Base-by-base conservation (phyloP, 2,113 vertebrate species). In the Dromiciops gliroides region DNA sequence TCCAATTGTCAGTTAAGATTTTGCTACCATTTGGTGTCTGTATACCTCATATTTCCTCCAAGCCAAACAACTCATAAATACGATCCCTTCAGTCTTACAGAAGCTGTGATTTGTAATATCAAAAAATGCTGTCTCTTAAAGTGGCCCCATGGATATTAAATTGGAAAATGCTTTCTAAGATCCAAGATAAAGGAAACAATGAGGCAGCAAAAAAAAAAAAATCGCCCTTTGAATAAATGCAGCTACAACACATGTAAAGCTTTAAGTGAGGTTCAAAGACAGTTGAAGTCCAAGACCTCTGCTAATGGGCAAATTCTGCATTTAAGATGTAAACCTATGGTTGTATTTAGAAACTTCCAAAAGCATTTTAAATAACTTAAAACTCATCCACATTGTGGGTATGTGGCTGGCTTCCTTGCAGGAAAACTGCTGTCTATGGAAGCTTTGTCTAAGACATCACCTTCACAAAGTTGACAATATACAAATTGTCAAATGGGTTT, bases 401-500 rank as follows among this genome's bases (percentile, higher is more conserved):
- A 92, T 90, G 92, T 91, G 51, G 49, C 89, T 67, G 92, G 92
- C 94, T 95, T 94, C 31, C 92, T 9, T 10, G 56, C 50, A 31
- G 92, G 93, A 92, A 95, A 94, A 31, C 31, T 88, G 93, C 90
- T 28, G 9, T 50, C 90, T 28, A 11, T 50, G 37, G 60, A 24
- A 97, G 92, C 89, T 96, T 92, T 93, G 91, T 23, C 89, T 67
- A 48, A 96, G 93, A 90, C 52, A 92, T 0, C 89, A 48, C 14
- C 26, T 92, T 48, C 95, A 94, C 49, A 96, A 93, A 90, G 50
- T 60, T 88, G 90, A 51, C n/a, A 56, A 93, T 60, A 95, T 53
- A 89, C 89, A 83, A 90, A 31, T 95, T 92, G 51, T 44, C n/a
- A 93, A 91, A n/a, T 96, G 93, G 92, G 93, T 94, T 97, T 95